Percentiles rank a stretch among this genome's conserved stretches.
These are phyloP conservation scores for Centrocercus urophasianus DNA, from an alignment of 2,113 vertebrate genomes.

Conservation along the genomic window DNA sequence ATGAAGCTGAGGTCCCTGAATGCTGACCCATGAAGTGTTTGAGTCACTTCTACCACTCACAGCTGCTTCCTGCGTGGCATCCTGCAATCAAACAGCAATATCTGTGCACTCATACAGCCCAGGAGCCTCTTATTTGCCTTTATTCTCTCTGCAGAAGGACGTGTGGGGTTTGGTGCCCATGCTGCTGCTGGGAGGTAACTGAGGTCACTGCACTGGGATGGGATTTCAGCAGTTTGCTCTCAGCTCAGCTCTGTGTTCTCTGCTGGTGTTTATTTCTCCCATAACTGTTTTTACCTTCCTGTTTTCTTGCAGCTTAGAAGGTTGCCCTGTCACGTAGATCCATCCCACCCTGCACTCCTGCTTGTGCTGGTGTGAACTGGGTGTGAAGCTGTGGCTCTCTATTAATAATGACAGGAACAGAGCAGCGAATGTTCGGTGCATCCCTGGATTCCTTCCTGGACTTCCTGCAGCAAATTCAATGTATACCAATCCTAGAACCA, in stretches of 20 bases:
- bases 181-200: rapidly evolving
- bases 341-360: rapidly evolving
- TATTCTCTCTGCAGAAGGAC: rapidly evolving
- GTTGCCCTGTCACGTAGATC: not conserved
- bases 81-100: not conserved
- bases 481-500: rapidly evolving
- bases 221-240: not conserved
- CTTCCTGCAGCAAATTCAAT: not conserved
- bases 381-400: too few relatives aligned
- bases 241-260: not conserved
- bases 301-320: not conserved
- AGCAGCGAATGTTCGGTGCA: not conserved
- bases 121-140: rapidly evolving
- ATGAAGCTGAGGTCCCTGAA: not conserved
- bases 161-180: not conserved
- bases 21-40: not conserved
- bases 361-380: rapidly evolving
- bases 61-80: rapidly evolving
- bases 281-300: rapidly evolving
- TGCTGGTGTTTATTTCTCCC: not conserved
- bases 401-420: not conserved
- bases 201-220: not conserved
- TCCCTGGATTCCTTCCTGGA: not conserved
- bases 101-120: not conserved
- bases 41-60: not conserved